phyloP scores from a whole-genome alignment of 2,113 vertebrate genomes.

The Aegithalos caudatus region DNA sequence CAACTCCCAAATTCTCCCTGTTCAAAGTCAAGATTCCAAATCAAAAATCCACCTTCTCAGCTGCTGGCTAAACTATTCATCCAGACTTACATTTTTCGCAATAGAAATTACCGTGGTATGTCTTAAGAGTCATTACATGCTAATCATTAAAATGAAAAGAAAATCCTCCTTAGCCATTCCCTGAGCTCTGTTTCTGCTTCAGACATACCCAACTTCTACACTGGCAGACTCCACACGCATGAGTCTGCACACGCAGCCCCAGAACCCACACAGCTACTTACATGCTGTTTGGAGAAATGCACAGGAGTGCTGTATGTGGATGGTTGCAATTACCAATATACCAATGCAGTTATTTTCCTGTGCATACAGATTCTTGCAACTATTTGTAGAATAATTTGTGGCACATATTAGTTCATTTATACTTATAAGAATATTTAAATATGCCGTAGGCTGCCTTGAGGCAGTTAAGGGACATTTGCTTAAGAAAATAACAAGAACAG shows the following conservation, averaged over 20 bases:
- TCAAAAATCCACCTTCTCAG: not conserved
- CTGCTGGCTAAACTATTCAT: not conserved
- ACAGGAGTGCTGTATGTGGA: not conserved
- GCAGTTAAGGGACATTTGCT: not conserved
- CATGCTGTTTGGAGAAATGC: not conserved
- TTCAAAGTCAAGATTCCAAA: not conserved
- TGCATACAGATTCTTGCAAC: not conserved
- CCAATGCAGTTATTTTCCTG: not conserved
- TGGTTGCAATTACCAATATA: not conserved
- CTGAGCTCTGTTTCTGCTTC: not conserved
- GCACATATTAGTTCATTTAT: not conserved
- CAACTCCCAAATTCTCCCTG: not conserved
- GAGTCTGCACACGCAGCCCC: not conserved
- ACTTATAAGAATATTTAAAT: not conserved
- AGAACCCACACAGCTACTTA: not conserved
- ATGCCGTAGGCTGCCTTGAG: not conserved
- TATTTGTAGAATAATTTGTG: not conserved
- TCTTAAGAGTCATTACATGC: not conserved
- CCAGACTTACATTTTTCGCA: not conserved
- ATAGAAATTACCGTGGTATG: fast-evolving
- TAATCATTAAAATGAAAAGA: not conserved
- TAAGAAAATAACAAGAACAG: not conserved
- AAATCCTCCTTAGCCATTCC: not conserved
- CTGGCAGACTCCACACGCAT: not conserved
- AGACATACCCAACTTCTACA: not conserved